Conservation (phyloP, 2,797 vertebrate genomes). For the Pangasius krempfi region DNA sequence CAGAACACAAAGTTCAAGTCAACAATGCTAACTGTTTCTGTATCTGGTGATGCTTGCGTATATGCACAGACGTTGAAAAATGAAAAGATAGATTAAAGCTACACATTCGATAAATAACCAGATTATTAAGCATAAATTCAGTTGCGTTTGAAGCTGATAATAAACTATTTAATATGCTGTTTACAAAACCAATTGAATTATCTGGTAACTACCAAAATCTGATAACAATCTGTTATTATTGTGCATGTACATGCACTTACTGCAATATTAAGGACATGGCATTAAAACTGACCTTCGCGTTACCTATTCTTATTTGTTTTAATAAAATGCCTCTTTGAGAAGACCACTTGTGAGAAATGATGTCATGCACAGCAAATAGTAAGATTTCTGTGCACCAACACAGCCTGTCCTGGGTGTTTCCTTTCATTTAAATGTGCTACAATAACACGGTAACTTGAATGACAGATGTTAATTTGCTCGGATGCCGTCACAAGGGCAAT, state of each 20-base stretch:
- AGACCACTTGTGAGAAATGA: neutral
- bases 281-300: neutral
- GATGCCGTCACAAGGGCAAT: slow-evolving; percentile 20
- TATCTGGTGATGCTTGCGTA: neutral
- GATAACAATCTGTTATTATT: neutral
- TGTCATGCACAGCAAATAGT: neutral
- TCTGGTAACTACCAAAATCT: neutral
- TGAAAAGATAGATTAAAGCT: neutral
- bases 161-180: neutral
- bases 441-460: neutral
- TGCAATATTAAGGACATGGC: neutral
- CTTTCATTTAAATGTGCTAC: neutral
- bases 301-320: neutral
- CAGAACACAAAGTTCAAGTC: neutral
- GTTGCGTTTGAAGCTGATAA: neutral
- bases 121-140: neutral
- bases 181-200: neutral
- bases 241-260: neutral
- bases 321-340: neutral
- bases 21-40: neutral
- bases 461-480: neutral
- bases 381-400: neutral
- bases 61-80: neutral
- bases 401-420: neutral
- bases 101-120: neutral